These are phyloP conservation scores for Plectropomus leopardus DNA, from an alignment of 2,113 vertebrate species.

Conservation along the genomic window DNA sequence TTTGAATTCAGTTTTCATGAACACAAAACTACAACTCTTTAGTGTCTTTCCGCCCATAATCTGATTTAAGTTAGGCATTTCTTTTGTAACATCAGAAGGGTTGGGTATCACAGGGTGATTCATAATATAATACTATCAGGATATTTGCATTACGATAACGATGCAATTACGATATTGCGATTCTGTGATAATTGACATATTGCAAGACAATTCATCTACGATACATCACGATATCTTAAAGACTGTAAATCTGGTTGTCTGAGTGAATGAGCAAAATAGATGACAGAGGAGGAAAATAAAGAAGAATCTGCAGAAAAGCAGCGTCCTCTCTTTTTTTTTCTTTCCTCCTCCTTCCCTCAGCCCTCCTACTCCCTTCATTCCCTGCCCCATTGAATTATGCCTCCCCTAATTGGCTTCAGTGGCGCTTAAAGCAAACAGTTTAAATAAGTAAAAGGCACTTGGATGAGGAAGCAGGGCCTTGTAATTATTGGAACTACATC, in stretches of 20 bases:
- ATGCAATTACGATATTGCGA: no score
- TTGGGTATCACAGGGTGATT: no score
- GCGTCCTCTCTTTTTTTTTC: slow-evolving; percentile 20
- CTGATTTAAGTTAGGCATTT: neutral
- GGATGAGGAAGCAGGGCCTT: slow-evolving; percentile 80
- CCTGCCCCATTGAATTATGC: slow-evolving; percentile 83
- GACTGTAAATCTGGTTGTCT: slow-evolving; percentile 16
- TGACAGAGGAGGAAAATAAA: slow-evolving; percentile 47
- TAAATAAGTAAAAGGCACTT: slow-evolving; percentile 88
- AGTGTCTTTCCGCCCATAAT: neutral
- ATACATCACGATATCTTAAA: no score
- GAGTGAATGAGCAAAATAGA: slow-evolving; percentile 44
- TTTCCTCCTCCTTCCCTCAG: slow-evolving; percentile 35
- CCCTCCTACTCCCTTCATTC: slow-evolving; percentile 60
- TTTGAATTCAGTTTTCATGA: neutral
- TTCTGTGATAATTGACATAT: no score
- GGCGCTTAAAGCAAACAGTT: slow-evolving; percentile 87
- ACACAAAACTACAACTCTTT: neutral
- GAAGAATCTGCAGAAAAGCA: slow-evolving; percentile 57
- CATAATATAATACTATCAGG: no score
- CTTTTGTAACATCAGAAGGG: no score
- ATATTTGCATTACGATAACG: no score
- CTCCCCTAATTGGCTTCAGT: slow-evolving; percentile 85
- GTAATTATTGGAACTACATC: slow-evolving; percentile 89
- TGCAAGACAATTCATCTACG: no score